These are phyloP conservation scores for Eonycteris spelaea DNA, from an alignment of 2,113 vertebrate genomes.

Conservation along the genomic window DNA sequence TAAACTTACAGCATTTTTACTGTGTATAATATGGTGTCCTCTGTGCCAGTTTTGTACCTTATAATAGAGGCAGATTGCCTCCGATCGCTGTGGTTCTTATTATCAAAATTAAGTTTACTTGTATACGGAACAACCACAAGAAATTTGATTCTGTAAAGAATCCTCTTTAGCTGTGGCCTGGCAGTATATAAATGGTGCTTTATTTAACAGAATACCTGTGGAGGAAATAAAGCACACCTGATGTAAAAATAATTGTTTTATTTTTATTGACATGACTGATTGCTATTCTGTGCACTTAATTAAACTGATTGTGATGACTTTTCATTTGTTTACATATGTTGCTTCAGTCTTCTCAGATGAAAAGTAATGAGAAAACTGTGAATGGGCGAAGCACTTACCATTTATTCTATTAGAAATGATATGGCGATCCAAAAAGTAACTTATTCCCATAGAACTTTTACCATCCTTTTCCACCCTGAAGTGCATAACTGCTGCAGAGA, in stretches of 20 bases:
- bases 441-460: not conserved
- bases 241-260: conserved; percentile 99
- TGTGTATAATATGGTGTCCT: conserved; percentile 97
- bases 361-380: conserved; percentile 45
- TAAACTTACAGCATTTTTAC: conserved; percentile 99
- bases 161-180: conserved; percentile 98
- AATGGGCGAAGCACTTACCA: not conserved
- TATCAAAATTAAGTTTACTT: conserved; percentile 99
- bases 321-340: conserved; percentile 85
- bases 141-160: conserved; percentile 99
- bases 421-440: not conserved
- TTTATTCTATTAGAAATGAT: not conserved
- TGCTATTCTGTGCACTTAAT: conserved; percentile 91
- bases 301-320: conserved; percentile 90
- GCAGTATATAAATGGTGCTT: conserved; percentile 99
- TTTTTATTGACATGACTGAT: conserved; percentile 94
- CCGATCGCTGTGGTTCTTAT: conserved; percentile 96
- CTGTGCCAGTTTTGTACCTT: conserved; percentile 99
- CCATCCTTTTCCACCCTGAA: not conserved
- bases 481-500: not conserved
- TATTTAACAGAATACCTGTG: conserved; percentile 98
- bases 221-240: conserved; percentile 98
- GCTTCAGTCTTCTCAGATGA: conserved; percentile 78
- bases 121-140: conserved; percentile 98
- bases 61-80: conserved; percentile 93